phyloP scores from a whole-genome alignment of 2,797 vertebrate genomes.

The Pitangus sulphuratus region DNA sequence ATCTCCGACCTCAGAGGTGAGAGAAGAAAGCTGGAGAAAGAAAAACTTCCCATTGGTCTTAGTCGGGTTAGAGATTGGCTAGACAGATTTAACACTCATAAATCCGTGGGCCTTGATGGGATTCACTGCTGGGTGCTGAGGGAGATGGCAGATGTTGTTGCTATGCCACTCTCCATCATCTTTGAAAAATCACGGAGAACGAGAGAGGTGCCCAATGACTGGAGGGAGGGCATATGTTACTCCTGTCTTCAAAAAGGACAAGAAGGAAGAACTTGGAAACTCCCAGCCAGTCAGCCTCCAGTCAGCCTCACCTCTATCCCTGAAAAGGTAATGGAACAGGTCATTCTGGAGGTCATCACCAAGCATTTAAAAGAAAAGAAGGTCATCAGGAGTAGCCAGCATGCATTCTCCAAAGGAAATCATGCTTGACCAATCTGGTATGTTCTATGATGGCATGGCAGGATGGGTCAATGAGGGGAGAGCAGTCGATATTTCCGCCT shows the following conservation, averaged over 20 bases:
- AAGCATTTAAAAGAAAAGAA: not conserved
- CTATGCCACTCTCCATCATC: not conserved
- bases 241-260: not conserved
- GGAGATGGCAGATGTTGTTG: not conserved
- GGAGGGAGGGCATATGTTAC: not conserved
- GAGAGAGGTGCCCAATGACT: not conserved
- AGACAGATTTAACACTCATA: not conserved
- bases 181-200: not conserved
- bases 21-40: not conserved
- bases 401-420: not conserved
- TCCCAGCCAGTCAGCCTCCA: not conserved
- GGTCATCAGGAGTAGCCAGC: not conserved
- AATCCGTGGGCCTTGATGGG: not conserved
- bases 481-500: not conserved
- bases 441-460: no score
- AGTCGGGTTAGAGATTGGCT: rapidly evolving
- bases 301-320: not conserved
- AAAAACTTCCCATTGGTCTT: not conserved
- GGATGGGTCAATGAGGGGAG: not conserved
- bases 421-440: not conserved
- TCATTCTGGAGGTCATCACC: not conserved
- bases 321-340: not conserved
- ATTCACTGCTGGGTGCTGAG: rapidly evolving
- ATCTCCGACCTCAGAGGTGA: not conserved
- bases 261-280: not conserved